Evolutionary conservation across 2,888 invertebrate genomes (phyloP).

Genomic region (Smittia aterrima): DNA sequence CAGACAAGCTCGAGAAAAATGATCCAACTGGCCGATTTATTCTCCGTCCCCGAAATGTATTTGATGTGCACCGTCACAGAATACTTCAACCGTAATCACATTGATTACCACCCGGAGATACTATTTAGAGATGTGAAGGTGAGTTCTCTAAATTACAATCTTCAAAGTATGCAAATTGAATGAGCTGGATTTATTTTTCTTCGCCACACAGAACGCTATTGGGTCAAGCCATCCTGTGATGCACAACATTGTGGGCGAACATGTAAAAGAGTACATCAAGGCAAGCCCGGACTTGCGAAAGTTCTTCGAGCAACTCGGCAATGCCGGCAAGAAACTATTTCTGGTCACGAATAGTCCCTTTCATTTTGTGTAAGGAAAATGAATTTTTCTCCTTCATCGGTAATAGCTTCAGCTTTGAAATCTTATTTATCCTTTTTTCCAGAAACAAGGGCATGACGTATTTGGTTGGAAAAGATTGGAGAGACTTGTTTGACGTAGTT

Average conservation of each 20-base stretch:
- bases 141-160: slow-evolving; percentile 44
- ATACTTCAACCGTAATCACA: slow-evolving; percentile 83
- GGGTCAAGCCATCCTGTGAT: slow-evolving; percentile 84
- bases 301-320: slow-evolving; percentile 73
- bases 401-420: neutral
- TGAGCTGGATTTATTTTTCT: slow-evolving; percentile 46
- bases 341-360: slow-evolving; percentile 96
- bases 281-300: slow-evolving; percentile 68
- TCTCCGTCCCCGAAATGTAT: slow-evolving; percentile 95
- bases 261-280: slow-evolving; percentile 77
- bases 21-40: slow-evolving; percentile 94
- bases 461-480: slow-evolving; percentile 85
- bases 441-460: slow-evolving; percentile 91
- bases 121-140: slow-evolving; percentile 93
- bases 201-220: slow-evolving; percentile 69
- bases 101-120: slow-evolving; percentile 93
- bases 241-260: slow-evolving; percentile 82
- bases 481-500: slow-evolving; percentile 87
- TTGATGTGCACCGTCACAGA: slow-evolving; percentile 91
- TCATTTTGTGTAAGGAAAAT: slow-evolving; percentile 81
- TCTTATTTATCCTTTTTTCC: neutral
- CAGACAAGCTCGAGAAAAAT: slow-evolving; percentile 56
- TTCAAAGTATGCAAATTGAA: neutral
- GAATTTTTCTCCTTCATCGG: neutral
- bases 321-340: slow-evolving; percentile 82